These are phyloP conservation scores for Eudyptes chrysolophus DNA, from an alignment of 2,113 vertebrate genomes.

Conservation along the genomic window DNA sequence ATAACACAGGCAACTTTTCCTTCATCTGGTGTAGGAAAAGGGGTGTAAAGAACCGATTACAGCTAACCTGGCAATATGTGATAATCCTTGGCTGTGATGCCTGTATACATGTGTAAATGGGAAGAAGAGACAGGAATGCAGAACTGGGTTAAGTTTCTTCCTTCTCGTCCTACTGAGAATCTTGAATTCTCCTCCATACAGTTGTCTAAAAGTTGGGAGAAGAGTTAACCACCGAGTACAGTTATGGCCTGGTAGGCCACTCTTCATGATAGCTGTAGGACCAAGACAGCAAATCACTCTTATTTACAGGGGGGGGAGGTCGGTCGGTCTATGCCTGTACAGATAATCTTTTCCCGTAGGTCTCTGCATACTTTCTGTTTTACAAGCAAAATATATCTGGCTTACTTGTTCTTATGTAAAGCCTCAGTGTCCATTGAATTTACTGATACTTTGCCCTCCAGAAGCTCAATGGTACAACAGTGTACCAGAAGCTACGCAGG, in stretches of 20 bases:
- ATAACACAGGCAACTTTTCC: not conserved
- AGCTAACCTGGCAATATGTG: not conserved
- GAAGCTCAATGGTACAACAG: not conserved
- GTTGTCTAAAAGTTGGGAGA: not conserved
- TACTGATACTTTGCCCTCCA: not conserved
- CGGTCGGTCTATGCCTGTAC: rapidly evolving
- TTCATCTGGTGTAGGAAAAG: not conserved
- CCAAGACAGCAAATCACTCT: not conserved
- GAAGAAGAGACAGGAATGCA: not conserved
- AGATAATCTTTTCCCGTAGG: not conserved
- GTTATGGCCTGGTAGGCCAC: not conserved
- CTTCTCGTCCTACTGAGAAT: not conserved
- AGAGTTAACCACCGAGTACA: not conserved
- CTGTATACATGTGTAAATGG: not conserved
- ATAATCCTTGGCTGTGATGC: not conserved
- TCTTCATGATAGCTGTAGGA: not conserved
- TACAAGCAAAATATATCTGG: not conserved
- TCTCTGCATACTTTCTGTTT: not conserved
- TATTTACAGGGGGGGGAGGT: not conserved
- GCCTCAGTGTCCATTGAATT: not conserved
- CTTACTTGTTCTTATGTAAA: not conserved
- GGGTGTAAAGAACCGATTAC: not conserved
- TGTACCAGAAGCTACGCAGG: not conserved
- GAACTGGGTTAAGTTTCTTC: not conserved
- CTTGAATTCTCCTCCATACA: not conserved